Conservation (phyloP, 1,140 invertebrate genomes). For the Medauroidea extradentata region DNA sequence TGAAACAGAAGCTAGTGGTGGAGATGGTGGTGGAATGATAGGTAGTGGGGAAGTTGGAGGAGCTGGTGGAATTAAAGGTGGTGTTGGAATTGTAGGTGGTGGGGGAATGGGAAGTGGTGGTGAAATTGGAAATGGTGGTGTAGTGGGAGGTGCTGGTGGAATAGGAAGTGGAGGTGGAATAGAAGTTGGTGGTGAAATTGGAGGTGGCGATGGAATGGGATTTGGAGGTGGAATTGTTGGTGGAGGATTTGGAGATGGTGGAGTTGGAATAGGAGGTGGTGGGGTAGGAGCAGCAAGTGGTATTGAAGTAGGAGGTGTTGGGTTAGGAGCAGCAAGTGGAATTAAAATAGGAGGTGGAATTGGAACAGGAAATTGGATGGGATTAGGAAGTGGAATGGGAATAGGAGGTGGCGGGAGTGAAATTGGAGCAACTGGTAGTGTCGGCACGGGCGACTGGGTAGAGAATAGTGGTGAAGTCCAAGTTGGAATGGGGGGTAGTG, state of each 20-base stretch:
- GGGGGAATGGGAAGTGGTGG: background rate
- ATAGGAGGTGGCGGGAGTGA: background rate
- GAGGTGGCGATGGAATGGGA: background rate
- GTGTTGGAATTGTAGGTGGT: background rate
- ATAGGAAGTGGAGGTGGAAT: background rate
- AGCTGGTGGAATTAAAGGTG: background rate
- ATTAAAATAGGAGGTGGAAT: background rate
- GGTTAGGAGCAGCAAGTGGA: background rate
- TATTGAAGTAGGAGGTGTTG: background rate
- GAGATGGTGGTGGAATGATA: background rate
- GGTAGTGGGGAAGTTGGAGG: background rate
- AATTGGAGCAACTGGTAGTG: background rate
- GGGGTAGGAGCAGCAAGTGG: background rate
- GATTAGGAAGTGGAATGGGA: background rate
- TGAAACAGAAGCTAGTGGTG: background rate
- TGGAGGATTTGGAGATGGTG: background rate
- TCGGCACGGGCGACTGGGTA: background rate
- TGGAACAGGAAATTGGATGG: background rate
- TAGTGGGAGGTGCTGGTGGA: background rate
- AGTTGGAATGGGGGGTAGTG: background rate
- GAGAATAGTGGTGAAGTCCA: background rate
- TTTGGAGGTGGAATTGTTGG: background rate
- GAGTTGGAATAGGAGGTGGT: background rate
- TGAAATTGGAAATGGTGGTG: background rate
- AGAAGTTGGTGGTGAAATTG: background rate